Evolutionary conservation across 2,888 invertebrate species (phyloP), one percentile per base, ranked within the genome.

Genomic region (Pseudeuparius sepicola): DNA sequence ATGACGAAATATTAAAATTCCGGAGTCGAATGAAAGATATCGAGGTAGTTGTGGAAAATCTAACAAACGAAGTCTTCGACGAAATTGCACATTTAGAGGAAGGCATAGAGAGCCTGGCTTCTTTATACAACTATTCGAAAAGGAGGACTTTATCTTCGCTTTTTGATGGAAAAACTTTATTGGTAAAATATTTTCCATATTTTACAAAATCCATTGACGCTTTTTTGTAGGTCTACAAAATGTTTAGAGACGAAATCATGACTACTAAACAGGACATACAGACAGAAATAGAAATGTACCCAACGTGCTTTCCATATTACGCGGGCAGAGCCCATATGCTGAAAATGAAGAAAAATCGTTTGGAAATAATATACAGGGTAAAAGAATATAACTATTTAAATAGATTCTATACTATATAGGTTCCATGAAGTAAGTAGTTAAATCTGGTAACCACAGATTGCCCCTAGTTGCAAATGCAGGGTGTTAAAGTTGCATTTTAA

Each of bases 61-160:
- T 89, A 4, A 77, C 87, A 24, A 74, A 78, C 28, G 72, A 76
- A 1, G 79, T 84, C 0, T 90, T 90, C 54, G 78, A 80, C 45
- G 73, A 77, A 4, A 73, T 86, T 4, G 78, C 77, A 32, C 84
- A 84, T 45, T 75, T 88, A 1, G 84, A 85, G 48, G 85, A 88
- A 51, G 85, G 80, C 0, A 70, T 92, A 5, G 76, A 85, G 41
- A 71, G 81, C 1, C 64, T 92, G 4, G 82, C 75, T 47, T 75
- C 80, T 0, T 73, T 88, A 49, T 73, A 82, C 53, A 83, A 82
- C 55, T 86, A 84, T 49, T 76, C 82, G 1, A 75, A 76, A 44
- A 69, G 89, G 33, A 76, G 79, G 50, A 79, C 76, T 9, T 65
- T 89, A 32, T 73, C 72, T 14, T 67, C 73, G 1, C 64, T 80